Percentiles rank a stretch among this genome's conserved stretches.
These are phyloP conservation scores for Cremastinae sp. DNA, from an alignment of 2,888 invertebrate species.

Conservation along the genomic window DNA sequence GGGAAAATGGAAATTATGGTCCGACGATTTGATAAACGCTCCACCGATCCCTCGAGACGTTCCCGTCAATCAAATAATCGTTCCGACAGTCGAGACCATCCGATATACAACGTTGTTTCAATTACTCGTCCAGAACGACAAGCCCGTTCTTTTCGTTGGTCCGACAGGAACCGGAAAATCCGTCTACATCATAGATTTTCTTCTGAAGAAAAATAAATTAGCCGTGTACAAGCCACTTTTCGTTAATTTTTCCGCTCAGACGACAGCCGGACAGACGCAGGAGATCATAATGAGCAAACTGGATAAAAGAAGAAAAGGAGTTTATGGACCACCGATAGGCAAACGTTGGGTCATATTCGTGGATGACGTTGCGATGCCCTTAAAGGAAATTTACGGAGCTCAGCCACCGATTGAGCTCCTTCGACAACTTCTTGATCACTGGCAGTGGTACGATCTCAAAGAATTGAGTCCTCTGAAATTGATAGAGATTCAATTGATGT, in stretches of 20 bases:
- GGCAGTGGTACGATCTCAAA: conserved; percentile 93
- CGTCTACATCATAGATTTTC: conserved; percentile 91
- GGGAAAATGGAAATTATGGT: conserved; percentile 97
- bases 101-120: conserved; percentile 90
- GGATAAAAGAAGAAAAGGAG: conserved; percentile 95
- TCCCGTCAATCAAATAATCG: conserved; percentile 96
- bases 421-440: conserved; percentile 94
- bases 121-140: conserved; percentile 89
- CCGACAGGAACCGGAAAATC: conserved; percentile 98
- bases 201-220: conserved; percentile 90
- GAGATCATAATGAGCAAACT: conserved; percentile 97
- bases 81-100: conserved; percentile 94
- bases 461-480: conserved; percentile 89
- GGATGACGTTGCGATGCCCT: conserved; percentile 98
- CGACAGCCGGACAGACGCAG: conserved; percentile 95
- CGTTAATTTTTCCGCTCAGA: conserved; percentile 96
- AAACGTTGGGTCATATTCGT: conserved; percentile 95
- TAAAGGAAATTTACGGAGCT: conserved; percentile 93
- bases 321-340: conserved; percentile 95
- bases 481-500: conserved; percentile 88
- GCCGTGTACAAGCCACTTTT: conserved; percentile 91
- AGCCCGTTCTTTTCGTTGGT: conserved; percentile 93
- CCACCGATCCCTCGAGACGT: conserved; percentile 93
- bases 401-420: conserved; percentile 97
- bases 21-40: conserved; percentile 88